Evolutionary conservation across 2,113 vertebrate species (phyloP), one percentile per base, ranked within the genome.

Genomic region (Megaptera novaeangliae): DNA sequence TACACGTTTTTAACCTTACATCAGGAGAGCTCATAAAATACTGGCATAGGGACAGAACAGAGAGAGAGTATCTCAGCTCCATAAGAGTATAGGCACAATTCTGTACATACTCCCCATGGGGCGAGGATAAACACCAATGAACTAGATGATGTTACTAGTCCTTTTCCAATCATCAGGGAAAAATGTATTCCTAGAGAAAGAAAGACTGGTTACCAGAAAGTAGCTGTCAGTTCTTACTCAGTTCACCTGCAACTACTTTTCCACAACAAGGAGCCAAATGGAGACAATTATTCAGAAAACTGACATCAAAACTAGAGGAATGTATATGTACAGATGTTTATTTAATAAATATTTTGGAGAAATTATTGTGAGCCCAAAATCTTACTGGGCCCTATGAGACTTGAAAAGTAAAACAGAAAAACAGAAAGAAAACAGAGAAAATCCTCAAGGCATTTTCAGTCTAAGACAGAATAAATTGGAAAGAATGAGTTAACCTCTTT

Each of bases 141-240:
- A 92, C 46, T 46, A 86, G 52, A 95, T 82, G 86, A 77, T 88
- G 72, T 34, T 44, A n/a, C 81, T 75, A 59, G 34, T 57, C 61
- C 66, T 95, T 84, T 93, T 63, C 88, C n/a, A 93, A 31, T 91
- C 85, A 93, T 78, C 13, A n/a, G 85, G 36, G 82, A 11, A 94
- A 94, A 63, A 64, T 69, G 17, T 86, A 78, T 86, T 96, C 34
- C 77, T 88, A 57, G 71, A 80, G 88, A 78, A 68, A 88, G 88
- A 94, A 88, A 94, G 82, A 75, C 61, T 39, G 6, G 66, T 88
- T 91, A 86, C 55, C 61, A 95, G 77, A 91, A 97, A 91, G 72
- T 71, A 82, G 61, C 88, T 95, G 88, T 97, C 89, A 89, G 41
- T 83, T 82, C 72, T 96, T 78, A 94, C 88, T 92, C 46, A 36